A percentile compares a stretch with the other conserved stretches of the same genome.
Conservation (phyloP, 2,113 vertebrate genomes). For the Chionis minor region DNA sequence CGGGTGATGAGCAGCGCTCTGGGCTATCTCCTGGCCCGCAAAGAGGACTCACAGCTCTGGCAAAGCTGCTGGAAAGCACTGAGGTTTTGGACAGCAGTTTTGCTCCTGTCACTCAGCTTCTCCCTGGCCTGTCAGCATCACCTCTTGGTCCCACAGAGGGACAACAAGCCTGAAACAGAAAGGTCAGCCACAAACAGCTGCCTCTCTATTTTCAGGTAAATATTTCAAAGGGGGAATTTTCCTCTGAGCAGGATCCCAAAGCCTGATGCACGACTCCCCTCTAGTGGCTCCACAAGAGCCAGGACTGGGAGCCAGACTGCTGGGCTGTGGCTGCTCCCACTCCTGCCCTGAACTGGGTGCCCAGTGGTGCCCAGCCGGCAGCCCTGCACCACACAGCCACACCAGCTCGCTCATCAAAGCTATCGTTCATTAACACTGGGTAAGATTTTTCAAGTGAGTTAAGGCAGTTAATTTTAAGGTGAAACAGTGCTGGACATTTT, state of each 20-base stretch:
- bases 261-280: constrained; percentile 25
- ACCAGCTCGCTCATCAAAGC: background rate
- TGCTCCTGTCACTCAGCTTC: background rate
- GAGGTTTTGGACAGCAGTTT: background rate
- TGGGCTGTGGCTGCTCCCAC: fast-evolving
- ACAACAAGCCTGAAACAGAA: background rate
- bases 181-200: background rate
- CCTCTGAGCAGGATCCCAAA: background rate
- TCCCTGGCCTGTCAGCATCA: background rate
- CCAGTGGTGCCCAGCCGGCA: background rate
- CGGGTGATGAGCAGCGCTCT: background rate
- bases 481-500: background rate
- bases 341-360: background rate
- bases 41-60: background rate
- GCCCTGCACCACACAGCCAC: too few species aligned
- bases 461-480: background rate
- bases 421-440: fast-evolving
- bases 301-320: background rate
- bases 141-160: background rate
- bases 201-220: background rate
- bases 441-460: fast-evolving
- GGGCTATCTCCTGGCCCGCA: background rate
- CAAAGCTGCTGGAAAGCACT: background rate
- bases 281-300: constrained; percentile 24
- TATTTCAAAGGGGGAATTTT: background rate